Evolutionary conservation across 2,888 invertebrate species (phyloP), one percentile per base, ranked within the genome.

Genomic region (Acleris holmiana): DNA sequence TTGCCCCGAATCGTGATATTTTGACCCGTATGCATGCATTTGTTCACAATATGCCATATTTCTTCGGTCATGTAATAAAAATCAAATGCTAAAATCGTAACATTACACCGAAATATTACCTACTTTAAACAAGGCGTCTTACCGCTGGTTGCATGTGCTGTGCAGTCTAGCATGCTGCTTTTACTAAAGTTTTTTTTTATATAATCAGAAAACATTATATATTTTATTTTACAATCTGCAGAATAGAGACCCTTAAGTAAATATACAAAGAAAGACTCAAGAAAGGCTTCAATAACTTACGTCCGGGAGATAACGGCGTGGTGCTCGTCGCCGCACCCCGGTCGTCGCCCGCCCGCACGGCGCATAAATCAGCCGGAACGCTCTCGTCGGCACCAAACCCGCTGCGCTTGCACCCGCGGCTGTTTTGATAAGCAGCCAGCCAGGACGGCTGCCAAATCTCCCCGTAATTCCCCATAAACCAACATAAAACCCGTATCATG

Each of bases 321-420:
- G 41, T 15, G n/a, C 2, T 13, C 29, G 1, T 13, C 10, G 29
- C n/a, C n/a, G n/a, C 35, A 2, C 0, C 15, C 13, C 18, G 10
- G 25, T 7, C 25, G 41, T 4, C 1, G n/a, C n/a, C 13, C 18
- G 6, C 18, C 57, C 48, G 18, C 58, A 48, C 62, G 47, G 54
- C 63, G 49, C 65, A 61, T 67, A 66, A 66, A 68, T 69, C 69
- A 70, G 69, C 67, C 67, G 61, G 66, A 69, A 65, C 68, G 67
- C 66, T 61, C 49, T 59, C 61, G 55, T 59, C 58, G 58, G 58
- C 56, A 29, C 47, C 57, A 8, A 44, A 44, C 40, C 40, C 66
- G 68, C 62, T 69, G 71, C 69, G 56, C 69, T 58, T 68, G 68
- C 71, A 68, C 64, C 67, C 54, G 62, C 65, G 75, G 75, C 77